Evolutionary conservation across 2,888 invertebrate genomes (phyloP), one percentile per base, ranked within the genome.

Genomic region (Drosophila multiciliata): DNA sequence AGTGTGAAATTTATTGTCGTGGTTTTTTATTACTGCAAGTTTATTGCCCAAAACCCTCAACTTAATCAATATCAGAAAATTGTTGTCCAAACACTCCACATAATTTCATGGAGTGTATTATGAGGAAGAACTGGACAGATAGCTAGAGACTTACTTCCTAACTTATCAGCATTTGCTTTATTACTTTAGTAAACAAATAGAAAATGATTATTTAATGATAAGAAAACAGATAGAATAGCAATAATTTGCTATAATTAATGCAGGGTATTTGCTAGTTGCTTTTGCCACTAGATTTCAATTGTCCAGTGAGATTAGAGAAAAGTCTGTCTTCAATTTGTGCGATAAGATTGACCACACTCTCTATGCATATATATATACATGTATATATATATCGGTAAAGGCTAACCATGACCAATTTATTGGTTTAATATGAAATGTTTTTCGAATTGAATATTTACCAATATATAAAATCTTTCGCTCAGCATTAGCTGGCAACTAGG

Each of bases 301-400:
- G 58, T 17, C 40, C 20, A 33, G 33, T 15, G 15, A 12, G 58
- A 65, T 68, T 74, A 52, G 38, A 35, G 54, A 58, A 64, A 61
- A 55, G 50, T 55, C 42, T 8, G 2, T 40, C 8, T 2, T 12
- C 32, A 42, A 33, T 48, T 15, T n/a, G 6, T 12, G 79, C 11
- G 79, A 79, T 82, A 64, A 79, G 83, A 82, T 79, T 67, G 71
- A 66, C 60, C 42, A 50, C 33, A 58, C 55, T 69, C 20, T 38
- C 7, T 45, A 15, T 29, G 23, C 23, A 29, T 29, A 29, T 29
- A 29, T 6, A 29, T 29, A 29, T 29, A 29, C 3, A 29, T n/a
- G n/a, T 15, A 29, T 15, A 15, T n/a, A 60, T 65, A 42, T 66
- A 5, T 26, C n/a, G 26, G 40, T 59, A 49, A 45, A 61, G 23